A percentile compares a stretch with the other conserved stretches of the same genome.
phyloP scores from a whole-genome alignment of 2,797 vertebrate genomes.

The Gallirallus australis region DNA sequence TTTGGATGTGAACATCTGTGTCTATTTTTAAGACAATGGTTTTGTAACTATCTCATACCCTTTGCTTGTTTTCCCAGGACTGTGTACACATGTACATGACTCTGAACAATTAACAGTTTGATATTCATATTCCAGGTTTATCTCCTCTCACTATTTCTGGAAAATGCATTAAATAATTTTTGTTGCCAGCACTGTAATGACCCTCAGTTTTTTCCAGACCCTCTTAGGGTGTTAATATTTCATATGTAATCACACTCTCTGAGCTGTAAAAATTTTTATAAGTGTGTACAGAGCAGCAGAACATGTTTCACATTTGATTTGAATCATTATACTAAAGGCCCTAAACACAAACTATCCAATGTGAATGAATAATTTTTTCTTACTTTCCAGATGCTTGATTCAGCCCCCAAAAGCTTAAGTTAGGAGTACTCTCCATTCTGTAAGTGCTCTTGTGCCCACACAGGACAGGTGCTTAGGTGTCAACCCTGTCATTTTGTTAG shows the following conservation, averaged over 20 bases:
- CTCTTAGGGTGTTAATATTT: slow-evolving; percentile 29
- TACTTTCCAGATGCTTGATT: neutral
- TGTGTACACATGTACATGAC: neutral
- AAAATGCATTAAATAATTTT: neutral
- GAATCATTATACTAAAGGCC: neutral
- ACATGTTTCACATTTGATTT: neutral
- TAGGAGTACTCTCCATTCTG: neutral
- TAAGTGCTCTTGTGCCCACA: neutral
- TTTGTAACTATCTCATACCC: neutral
- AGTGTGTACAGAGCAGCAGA: neutral
- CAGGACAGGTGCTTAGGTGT: neutral
- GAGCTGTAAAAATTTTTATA: neutral
- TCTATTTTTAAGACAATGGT: neutral
- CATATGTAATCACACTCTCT: neutral
- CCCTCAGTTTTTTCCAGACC: neutral
- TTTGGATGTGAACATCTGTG: neutral
- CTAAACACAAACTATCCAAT: neutral
- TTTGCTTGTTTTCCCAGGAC: neutral
- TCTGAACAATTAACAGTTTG: neutral
- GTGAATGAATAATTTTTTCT: neutral
- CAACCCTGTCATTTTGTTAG: neutral
- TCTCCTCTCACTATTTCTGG: neutral
- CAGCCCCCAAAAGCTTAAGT: neutral
- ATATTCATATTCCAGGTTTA: neutral
- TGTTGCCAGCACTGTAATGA: neutral